phyloP scores from a whole-genome alignment of 2,888 invertebrate genomes.

The Antheraea yamamai region DNA sequence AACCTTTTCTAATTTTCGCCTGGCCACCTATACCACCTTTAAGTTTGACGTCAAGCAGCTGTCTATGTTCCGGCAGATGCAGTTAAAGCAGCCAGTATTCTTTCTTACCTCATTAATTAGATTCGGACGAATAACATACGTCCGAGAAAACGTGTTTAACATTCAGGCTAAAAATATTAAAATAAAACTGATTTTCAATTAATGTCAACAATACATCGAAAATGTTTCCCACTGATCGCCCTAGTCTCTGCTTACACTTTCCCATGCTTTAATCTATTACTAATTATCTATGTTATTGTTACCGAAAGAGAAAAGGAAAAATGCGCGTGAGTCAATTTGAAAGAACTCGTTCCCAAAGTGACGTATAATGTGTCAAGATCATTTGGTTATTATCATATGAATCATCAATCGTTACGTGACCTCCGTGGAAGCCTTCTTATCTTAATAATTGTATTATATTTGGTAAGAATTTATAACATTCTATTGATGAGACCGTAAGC shows the following conservation, averaged over 20 bases:
- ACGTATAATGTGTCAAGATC: slow-evolving; percentile 47
- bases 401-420: slow-evolving; percentile 55
- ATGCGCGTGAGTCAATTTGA: slow-evolving; percentile 50
- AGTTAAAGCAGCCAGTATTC: neutral
- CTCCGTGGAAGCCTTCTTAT: slow-evolving; percentile 54
- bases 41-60: neutral
- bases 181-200: neutral
- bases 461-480: slow-evolving; percentile 7
- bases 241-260: neutral
- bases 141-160: neutral
- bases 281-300: slow-evolving; percentile 26
- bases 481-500: neutral
- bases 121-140: neutral
- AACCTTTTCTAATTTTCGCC: neutral
- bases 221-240: neutral
- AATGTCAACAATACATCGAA: neutral
- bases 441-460: slow-evolving; percentile 10
- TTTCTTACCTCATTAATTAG: neutral
- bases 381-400: slow-evolving; percentile 52
- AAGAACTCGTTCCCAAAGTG: slow-evolving; percentile 43
- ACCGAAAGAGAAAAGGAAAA: slow-evolving; percentile 36
- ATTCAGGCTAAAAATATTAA: neutral
- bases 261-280: neutral
- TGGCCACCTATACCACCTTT: neutral
- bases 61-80: neutral